phyloP scores from a whole-genome alignment of 92 coral and sea anemone species.

The Palythoa heliodiscus region DNA sequence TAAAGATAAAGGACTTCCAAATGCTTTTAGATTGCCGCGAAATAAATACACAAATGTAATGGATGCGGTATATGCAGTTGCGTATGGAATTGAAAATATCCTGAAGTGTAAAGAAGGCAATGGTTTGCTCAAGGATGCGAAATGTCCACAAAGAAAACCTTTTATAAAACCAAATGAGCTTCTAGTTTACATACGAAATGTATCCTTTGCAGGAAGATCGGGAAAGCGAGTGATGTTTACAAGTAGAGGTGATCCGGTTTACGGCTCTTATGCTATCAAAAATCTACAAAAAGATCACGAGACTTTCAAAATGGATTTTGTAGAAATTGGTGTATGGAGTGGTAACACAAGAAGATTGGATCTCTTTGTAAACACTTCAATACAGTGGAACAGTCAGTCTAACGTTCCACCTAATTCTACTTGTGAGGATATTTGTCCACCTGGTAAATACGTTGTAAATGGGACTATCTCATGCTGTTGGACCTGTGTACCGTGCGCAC shows the following conservation, averaged over 20 bases:
- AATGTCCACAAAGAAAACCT: slow-evolving; percentile 58
- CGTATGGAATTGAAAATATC: slow-evolving; percentile 64
- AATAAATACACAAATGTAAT: slow-evolving; percentile 96
- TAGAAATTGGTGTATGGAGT: slow-evolving; percentile 78
- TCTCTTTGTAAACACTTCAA: slow-evolving; percentile 38
- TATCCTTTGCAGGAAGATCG: slow-evolving; percentile 78
- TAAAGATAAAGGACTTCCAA: slow-evolving; percentile 62
- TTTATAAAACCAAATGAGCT: slow-evolving; percentile 61
- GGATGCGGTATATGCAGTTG: slow-evolving; percentile 93
- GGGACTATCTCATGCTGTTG: slow-evolving; percentile 86
- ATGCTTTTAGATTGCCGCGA: slow-evolving; percentile 70
- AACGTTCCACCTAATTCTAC: slow-evolving; percentile 63
- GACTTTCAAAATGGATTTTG: slow-evolving; percentile 65
- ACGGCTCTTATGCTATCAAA: slow-evolving; percentile 87
- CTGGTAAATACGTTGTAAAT: slow-evolving; percentile 79
- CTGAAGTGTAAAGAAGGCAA: slow-evolving; percentile 53
- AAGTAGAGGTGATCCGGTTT: slow-evolving; percentile 76
- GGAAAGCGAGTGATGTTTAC: slow-evolving; percentile 75
- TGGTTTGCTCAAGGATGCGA: slow-evolving; percentile 43
- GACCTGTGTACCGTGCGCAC: slow-evolving; percentile 81
- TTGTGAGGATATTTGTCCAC: slow-evolving; percentile 79
- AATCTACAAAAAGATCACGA: slow-evolving; percentile 66
- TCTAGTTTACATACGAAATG: slow-evolving; percentile 61
- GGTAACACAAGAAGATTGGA: slow-evolving; percentile 63
- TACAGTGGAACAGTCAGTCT: slow-evolving; percentile 81